Conservation (phyloP, 1,140 invertebrate genomes). For the Odontomachus brunneus region DNA sequence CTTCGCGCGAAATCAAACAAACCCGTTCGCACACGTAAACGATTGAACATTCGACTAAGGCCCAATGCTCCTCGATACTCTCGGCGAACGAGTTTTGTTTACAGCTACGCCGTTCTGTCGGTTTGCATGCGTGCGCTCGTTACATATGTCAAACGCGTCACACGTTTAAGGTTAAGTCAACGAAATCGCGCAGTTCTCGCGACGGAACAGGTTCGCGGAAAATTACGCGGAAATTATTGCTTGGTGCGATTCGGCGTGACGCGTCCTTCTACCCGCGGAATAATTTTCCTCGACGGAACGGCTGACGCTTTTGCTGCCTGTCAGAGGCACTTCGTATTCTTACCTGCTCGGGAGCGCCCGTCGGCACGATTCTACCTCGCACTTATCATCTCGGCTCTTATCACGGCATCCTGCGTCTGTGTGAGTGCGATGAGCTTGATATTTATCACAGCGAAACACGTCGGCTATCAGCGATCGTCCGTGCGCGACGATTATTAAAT, state of each 20-base stretch:
- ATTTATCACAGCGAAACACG: conserved; percentile 45
- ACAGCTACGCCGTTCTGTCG: conserved; percentile 12
- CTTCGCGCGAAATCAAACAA: not conserved
- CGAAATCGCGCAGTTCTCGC: not conserved
- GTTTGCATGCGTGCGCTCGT: not conserved
- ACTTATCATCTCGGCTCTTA: conserved; percentile 30
- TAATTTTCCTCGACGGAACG: not conserved
- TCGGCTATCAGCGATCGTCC: conserved; percentile 50
- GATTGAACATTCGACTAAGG: not conserved
- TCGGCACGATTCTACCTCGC: conserved; percentile 56
- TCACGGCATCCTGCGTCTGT: not conserved
- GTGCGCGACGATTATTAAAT: conserved; percentile 55
- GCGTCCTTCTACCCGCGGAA: not conserved
- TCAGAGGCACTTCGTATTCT: conserved; percentile 29
- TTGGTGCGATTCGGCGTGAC: not conserved
- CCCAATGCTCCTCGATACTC: not conserved
- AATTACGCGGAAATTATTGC: not conserved
- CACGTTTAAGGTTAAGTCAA: conserved; percentile 34
- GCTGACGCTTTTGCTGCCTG: not conserved
- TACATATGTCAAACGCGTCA: conserved; percentile 53
- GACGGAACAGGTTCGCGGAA: not conserved
- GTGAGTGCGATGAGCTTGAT: not conserved
- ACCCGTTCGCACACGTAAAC: too few relatives aligned
- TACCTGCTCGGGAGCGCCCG: conserved; percentile 39
- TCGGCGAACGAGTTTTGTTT: conserved; percentile 17